Conservation (phyloP, 2,797 vertebrate species). For the Pipistrellus pipistrellus region DNA sequence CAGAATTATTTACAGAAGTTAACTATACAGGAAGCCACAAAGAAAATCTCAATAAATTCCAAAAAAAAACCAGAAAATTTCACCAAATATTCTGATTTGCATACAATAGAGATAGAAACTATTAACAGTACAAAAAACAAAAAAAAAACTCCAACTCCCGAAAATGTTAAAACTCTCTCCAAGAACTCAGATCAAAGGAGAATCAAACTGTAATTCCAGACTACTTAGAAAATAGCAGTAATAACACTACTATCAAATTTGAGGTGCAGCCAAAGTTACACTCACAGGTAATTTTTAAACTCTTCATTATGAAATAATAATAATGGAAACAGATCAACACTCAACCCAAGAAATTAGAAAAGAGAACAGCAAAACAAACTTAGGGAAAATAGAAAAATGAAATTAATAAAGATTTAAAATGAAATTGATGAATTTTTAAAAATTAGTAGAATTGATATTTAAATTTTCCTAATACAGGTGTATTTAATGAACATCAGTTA, state of each 20-base stretch:
- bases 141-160: not conserved
- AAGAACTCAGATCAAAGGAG: not conserved
- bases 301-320: slow-evolving; percentile 39
- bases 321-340: not conserved
- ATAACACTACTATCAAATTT: not conserved
- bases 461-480: not conserved
- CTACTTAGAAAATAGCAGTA: not conserved
- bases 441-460: not conserved
- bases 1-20: slow-evolving; percentile 25
- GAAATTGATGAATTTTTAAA: not conserved
- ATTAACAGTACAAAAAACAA: not conserved
- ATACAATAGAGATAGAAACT: not conserved
- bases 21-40: not conserved
- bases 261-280: not conserved
- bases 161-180: not conserved
- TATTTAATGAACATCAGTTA: not conserved
- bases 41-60: not conserved
- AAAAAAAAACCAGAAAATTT: not conserved
- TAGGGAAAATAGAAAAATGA: not conserved
- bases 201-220: not conserved
- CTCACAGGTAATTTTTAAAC: not conserved
- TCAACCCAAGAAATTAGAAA: not conserved
- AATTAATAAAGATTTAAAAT: slow-evolving; percentile 6
- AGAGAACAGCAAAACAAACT: not conserved
- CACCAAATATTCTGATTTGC: not conserved